phyloP scores from a whole-genome alignment of 2,113 vertebrate genomes.

The Nycticebus coucang region DNA sequence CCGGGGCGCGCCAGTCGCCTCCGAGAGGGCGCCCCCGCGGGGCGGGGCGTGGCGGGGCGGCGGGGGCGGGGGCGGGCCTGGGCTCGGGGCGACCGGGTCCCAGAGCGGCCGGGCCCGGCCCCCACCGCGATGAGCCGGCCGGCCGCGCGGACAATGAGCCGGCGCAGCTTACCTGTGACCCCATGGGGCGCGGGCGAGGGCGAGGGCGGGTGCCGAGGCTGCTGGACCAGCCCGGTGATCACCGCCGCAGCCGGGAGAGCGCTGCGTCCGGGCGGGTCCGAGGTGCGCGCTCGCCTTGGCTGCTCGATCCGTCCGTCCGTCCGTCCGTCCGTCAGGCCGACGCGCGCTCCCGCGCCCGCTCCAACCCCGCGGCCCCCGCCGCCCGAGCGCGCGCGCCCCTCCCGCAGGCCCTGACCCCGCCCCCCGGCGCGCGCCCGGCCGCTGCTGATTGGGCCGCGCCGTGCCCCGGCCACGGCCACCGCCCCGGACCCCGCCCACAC shows the following conservation, averaged over 20 bases:
- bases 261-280: conserved; percentile 45
- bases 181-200: conserved; percentile 76
- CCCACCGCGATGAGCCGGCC: conserved; percentile 40
- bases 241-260: conserved; percentile 42
- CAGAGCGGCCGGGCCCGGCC: background rate
- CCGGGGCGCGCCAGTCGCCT: background rate
- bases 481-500: conserved; percentile 65
- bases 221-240: conserved; percentile 50
- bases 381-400: conserved; percentile 71
- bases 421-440: conserved; percentile 71
- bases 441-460: conserved; percentile 68
- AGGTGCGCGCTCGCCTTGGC: conserved; percentile 48
- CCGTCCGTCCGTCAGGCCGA: conserved; percentile 71
- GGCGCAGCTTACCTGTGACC: conserved; percentile 78
- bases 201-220: conserved; percentile 62
- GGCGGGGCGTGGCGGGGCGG: conserved; percentile 49
- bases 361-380: conserved; percentile 69
- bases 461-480: conserved; percentile 58
- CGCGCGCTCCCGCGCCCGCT: conserved; percentile 74
- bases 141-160: conserved; percentile 77
- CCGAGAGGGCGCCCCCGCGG: conserved; percentile 66
- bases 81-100: background rate
- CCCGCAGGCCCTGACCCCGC: conserved; percentile 75
- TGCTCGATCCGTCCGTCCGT: conserved; percentile 57
- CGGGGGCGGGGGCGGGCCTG: conserved; percentile 34